Base-by-base conservation (phyloP, 2,888 invertebrate genomes). In the Rhyacophila evoluta region DNA sequence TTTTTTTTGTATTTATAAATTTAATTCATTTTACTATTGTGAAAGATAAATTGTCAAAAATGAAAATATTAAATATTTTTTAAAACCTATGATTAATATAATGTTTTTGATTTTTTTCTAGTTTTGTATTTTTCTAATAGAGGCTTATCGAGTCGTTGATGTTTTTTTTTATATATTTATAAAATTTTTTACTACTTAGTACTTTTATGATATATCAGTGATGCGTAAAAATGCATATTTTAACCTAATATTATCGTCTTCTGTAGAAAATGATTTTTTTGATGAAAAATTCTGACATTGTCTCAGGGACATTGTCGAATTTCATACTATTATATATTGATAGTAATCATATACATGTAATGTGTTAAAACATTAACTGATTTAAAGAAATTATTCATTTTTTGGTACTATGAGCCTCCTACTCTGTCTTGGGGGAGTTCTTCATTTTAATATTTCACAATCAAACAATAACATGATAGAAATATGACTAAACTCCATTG, bases 51-150 rank as follows among this genome's bases (percentile, higher is more conserved):
- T 55, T 25, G 15, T 55, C 41, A 25, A 55, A n/a, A 55, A 19
- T 55, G 25, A 55, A 55, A 55, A 15, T 25, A 41, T 41, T 41
- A 19, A 15, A 19, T 41, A 41, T 41, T 41, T 41, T 41, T 41
- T 41, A 55, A 39, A 8, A 12, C 55, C 55, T 55, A 55, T 55
- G 19, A 8, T 55, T 19, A 25, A 55, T 55, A 55, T 55, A 25
- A 55, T 8, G 55, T 55, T 55, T 55, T 55, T 55, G 55, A 55
- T 55, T 55, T 55, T 55, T 55, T 55, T 55, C 19, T 55, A 55
- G 55, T 55, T 55, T 55, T 55, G 55, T 55, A 55, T 55, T 55
- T 55, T 55, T 55, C 25, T 55, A 55, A 55, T 55, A 55, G 55
- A 55, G 25, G 19, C 55, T 25, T 55, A 4, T 33, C 6, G 6